Evolutionary conservation across 2,888 invertebrate genomes (phyloP).

Genomic region (Megalurothrips usitatus): DNA sequence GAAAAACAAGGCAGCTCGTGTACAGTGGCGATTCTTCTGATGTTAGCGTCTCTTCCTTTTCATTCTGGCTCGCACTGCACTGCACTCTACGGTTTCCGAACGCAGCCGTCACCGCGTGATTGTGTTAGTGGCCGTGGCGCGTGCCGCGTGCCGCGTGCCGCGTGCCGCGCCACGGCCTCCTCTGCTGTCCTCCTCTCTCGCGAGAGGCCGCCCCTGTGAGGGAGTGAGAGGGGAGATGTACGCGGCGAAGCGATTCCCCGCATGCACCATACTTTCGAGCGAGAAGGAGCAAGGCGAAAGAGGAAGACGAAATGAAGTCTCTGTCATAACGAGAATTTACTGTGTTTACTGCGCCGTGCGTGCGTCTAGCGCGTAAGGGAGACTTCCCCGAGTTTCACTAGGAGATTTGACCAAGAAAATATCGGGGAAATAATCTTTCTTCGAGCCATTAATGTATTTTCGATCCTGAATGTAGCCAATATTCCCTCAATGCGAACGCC

Average conservation of each 20-base stretch:
- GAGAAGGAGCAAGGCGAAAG: too few species aligned
- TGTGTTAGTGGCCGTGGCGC: neutral
- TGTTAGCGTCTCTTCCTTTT: neutral
- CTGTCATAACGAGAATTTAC: slow-evolving; percentile 13
- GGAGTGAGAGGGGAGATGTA: too few species aligned
- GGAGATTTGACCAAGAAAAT: too few species aligned
- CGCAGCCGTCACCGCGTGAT: neutral
- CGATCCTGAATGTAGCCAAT: neutral
- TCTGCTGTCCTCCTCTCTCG: too few species aligned
- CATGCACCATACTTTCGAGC: too few species aligned
- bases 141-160: neutral
- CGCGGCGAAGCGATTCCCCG: too few species aligned
- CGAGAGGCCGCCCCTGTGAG: too few species aligned
- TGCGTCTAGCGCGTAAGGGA: too few species aligned
- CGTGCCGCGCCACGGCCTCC: neutral
- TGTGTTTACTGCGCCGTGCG: neutral
- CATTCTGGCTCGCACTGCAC: neutral
- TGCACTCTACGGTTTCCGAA: neutral
- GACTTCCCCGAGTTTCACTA: too few species aligned
- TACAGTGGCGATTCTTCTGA: neutral
- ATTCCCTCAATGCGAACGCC: neutral
- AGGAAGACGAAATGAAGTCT: neutral
- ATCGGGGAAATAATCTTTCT: too few species aligned
- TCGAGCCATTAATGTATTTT: too few species aligned
- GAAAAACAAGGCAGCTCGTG: neutral